Percentiles rank a stretch among this genome's conserved stretches.
These are phyloP conservation scores for Drosophila pruinosa DNA, from an alignment of 1,140 invertebrate genomes.

Conservation along the genomic window DNA sequence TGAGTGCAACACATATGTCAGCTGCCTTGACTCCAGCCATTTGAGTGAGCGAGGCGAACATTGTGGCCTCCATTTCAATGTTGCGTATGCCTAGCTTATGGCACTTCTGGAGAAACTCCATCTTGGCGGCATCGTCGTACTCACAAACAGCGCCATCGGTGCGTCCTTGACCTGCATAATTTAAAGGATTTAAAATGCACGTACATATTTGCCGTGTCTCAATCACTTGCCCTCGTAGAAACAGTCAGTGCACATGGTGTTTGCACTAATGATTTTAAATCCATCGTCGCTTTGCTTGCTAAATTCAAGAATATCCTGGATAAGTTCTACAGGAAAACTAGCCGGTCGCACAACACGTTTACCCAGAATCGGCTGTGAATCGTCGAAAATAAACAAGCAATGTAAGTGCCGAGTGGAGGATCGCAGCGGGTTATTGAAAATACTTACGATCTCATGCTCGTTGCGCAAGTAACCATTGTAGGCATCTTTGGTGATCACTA, in stretches of 20 bases:
- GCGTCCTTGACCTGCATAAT: conserved; percentile 88
- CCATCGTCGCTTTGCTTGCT: conserved; percentile 86
- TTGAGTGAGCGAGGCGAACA: conserved; percentile 94
- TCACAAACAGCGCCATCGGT: conserved; percentile 98
- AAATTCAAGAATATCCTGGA: conserved; percentile 88
- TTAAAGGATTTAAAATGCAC: neutral
- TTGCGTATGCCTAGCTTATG: conserved; percentile 91
- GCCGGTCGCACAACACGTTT: conserved; percentile 91
- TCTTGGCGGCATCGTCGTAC: conserved; percentile 90
- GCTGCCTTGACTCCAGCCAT: conserved; percentile 93
- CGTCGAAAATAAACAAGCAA: neutral
- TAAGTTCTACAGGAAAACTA: conserved; percentile 90
- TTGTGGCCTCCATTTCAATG: conserved; percentile 98
- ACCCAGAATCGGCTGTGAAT: conserved; percentile 91
- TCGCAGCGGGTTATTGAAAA: no score
- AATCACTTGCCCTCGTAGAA: conserved; percentile 95
- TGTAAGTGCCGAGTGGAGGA: no score
- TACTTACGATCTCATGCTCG: conserved; percentile 86
- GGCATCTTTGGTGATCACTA: conserved; percentile 93
- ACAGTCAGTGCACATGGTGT: conserved; percentile 96
- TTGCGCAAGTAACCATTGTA: conserved; percentile 91
- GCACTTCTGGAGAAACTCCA: conserved; percentile 87
- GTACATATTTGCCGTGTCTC: neutral
- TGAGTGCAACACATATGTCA: conserved; percentile 94
- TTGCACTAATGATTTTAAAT: conserved; percentile 91